Percentiles rank a stretch among this genome's conserved stretches.
phyloP scores from a whole-genome alignment of 2,797 vertebrate genomes.

The Rhinophrynus dorsalis region DNA sequence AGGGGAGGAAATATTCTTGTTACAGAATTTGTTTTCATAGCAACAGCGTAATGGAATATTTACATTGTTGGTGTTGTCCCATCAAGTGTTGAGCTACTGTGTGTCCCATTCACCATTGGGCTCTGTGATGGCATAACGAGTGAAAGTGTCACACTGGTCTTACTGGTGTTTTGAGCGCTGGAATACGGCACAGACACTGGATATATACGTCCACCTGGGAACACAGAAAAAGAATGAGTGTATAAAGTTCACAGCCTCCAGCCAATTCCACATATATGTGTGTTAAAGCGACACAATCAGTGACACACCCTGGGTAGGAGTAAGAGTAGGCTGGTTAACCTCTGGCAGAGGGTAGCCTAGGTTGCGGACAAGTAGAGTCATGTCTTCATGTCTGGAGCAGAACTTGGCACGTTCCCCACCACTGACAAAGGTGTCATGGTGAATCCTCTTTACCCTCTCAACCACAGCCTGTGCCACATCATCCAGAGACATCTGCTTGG shows the following conservation, averaged over 20 bases:
- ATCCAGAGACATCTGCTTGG: slow-evolving; percentile 86
- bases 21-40: too few relatives aligned
- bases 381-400: slow-evolving; percentile 90
- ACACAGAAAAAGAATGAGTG: neutral
- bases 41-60: neutral
- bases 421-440: slow-evolving; percentile 87
- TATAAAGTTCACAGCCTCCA: neutral
- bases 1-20: too few relatives aligned
- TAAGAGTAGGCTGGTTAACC: slow-evolving; percentile 67
- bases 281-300: neutral
- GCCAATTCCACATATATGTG: neutral
- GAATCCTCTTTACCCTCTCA: slow-evolving; percentile 88
- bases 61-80: slow-evolving; percentile 88
- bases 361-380: slow-evolving; percentile 92
- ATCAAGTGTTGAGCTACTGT: slow-evolving; percentile 88
- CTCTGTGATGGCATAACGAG: slow-evolving; percentile 95
- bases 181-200: slow-evolving; percentile 95
- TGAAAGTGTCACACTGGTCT: slow-evolving; percentile 95
- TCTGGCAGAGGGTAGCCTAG: slow-evolving; percentile 84
- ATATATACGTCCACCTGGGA: slow-evolving; percentile 87
- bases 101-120: slow-evolving; percentile 93
- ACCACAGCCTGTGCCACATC: slow-evolving; percentile 91
- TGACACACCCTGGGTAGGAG: slow-evolving; percentile 65
- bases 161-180: slow-evolving; percentile 91
- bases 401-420: slow-evolving; percentile 84